phyloP scores from a whole-genome alignment of 2,113 vertebrate species.

The Loxodonta africana region DNA sequence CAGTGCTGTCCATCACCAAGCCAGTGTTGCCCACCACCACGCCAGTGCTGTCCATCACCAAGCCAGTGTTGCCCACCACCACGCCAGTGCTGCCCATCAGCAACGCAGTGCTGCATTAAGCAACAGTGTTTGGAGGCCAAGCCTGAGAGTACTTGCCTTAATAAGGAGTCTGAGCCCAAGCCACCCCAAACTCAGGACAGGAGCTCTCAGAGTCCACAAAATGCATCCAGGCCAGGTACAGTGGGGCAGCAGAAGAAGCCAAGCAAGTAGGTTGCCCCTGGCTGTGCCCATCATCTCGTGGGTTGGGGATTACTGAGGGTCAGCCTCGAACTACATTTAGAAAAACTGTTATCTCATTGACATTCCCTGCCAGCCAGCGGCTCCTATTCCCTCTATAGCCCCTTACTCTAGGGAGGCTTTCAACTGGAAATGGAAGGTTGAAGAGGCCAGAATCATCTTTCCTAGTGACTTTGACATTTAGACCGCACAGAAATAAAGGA shows the following conservation, averaged over 20 bases:
- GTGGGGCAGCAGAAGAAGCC: not conserved
- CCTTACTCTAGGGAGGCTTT: not conserved
- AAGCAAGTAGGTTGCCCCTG: slow-evolving; percentile 41
- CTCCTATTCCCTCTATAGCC: not conserved
- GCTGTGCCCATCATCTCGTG: not conserved
- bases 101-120: not conserved
- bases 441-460: slow-evolving; percentile 25
- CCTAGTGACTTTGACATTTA: slow-evolving; percentile 59
- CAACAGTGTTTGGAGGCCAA: slow-evolving; percentile 24
- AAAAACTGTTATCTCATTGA: not conserved
- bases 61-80: not conserved
- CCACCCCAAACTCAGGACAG: not conserved
- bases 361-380: not conserved
- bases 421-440: slow-evolving; percentile 42
- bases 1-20: not conserved
- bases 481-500: slow-evolving; percentile 71
- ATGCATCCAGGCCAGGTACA: not conserved
- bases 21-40: not conserved
- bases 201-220: not conserved
- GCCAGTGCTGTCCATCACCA: not conserved
- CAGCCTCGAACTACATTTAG: not conserved
- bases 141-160: not conserved
- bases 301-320: too few relatives aligned
- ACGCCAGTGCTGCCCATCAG: not conserved
- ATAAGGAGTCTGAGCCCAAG: not conserved